Conservation (phyloP, 2,113 vertebrate species). For the Tachycineta bicolor region DNA sequence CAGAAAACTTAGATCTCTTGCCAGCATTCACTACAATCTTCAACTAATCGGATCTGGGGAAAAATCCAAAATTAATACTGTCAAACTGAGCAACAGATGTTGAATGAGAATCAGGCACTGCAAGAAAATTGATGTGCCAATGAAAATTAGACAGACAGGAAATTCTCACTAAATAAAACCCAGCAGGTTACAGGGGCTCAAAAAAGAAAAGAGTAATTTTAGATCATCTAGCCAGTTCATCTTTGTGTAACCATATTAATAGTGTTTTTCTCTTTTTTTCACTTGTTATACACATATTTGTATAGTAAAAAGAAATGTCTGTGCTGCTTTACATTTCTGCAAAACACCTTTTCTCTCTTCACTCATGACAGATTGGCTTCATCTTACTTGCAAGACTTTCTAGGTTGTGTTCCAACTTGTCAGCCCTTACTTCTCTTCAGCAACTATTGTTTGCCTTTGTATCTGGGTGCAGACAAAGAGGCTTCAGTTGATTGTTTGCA, state of each 20-base stretch:
- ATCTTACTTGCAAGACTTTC: not conserved
- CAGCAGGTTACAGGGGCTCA: slow-evolving; percentile 12
- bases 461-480: not conserved
- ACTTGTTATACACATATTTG: not conserved
- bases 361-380: not conserved
- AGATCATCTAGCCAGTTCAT: not conserved
- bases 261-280: not conserved
- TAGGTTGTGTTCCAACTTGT: not conserved
- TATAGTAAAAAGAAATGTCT: not conserved
- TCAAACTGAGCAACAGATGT: slow-evolving; percentile 69
- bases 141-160: slow-evolving; percentile 56
- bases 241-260: not conserved
- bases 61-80: slow-evolving; percentile 67
- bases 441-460: not conserved
- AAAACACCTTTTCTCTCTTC: not conserved
- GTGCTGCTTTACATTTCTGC: not conserved
- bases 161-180: slow-evolving; percentile 45
- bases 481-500: slow-evolving; percentile 13
- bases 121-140: slow-evolving; percentile 60
- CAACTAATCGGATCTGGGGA: slow-evolving; percentile 61
- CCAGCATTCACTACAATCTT: slow-evolving; percentile 35
- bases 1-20: slow-evolving; percentile 22
- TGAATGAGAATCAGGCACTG: slow-evolving; percentile 55
- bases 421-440: not conserved
- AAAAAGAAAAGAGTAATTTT: not conserved